Base-by-base conservation (phyloP, 2,113 vertebrate genomes). In the Toxotes jaculatrix region DNA sequence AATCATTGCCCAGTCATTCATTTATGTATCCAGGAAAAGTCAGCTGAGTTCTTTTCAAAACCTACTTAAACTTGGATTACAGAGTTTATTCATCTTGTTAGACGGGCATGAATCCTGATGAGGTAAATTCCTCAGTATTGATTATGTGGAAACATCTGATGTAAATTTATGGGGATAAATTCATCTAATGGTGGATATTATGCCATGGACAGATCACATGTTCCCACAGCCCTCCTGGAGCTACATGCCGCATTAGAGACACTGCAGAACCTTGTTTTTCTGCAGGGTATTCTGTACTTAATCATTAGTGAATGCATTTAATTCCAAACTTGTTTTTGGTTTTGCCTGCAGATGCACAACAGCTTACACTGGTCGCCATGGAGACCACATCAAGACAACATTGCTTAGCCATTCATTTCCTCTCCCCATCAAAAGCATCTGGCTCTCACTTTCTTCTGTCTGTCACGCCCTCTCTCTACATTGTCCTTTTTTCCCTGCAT, bases 351-450 rank as follows among this genome's bases (percentile, higher is more conserved):
- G 56, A 89, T 16, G 16, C 76, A n/a, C 40, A 66, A 82, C 65
- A 63, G 65, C 70, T 60, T 42, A 72, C 34, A 21, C 42, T 4
- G 21, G 63, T 83, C 8, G 10, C 56, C 62, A 85, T 79, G 77
- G 74, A 65, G 68, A 80, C 68, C 79, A 81, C 85, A 82, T 81
- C 66, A 88, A 88, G 67, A 74, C 77, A 31, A 77, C 80, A 53
- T 8, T 38, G 34, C 78, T 38, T 6, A 75, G 64, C 71, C 53
- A 27, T 80, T 85, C 0, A 77, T 87, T 89, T 90, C 80, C 87
- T 86, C 63, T 77, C 55, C 55, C 73, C 69, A 71, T 90, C 79
- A 73, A 66, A 73, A 75, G 59, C 82, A 84, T 82, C 47, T 75
- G 76, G 64, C 67, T 75, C 53, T 77, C 53, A 53, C 70, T 87